Base-by-base conservation (phyloP, 1,140 invertebrate genomes). In the Oncopodura yosiiana region DNA sequence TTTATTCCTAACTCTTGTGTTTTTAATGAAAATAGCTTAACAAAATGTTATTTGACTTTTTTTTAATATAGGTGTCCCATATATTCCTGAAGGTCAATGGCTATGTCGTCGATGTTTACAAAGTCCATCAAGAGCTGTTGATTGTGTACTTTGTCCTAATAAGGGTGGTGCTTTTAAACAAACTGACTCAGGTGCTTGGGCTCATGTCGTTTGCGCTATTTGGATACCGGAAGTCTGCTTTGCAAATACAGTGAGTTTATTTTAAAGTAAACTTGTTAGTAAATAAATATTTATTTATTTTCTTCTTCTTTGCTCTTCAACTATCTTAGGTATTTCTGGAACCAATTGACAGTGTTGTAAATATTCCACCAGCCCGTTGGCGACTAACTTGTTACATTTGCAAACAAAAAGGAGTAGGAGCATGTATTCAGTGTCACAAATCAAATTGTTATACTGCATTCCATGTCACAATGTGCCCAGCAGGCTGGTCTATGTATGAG, bases 211-310 rank as follows among this genome's bases (percentile, higher is more conserved):
- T 1, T 99, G 95, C 73, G 94, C 94, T 2, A 73, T 99, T 4
- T 99, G 94, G 94, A 95, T 99, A 67, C 95, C 94, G 3, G 94
- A 99, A 81, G 93, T 97, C 11, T 79, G 91, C 59, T 98, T 98
- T 74, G 92, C 93, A 1, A 98, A 97, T 68, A 93, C 89, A 3
- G 89, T 75, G 66, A 66, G 69, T 66, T 36, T 48, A 21, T 32
- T n/a, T 9, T 49, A 8, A 34, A 14, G 5, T 34, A 49, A 19
- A 16, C 27, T 48, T 32, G 14, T 16, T 38, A 3, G 18, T 49
- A 11, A 11, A 9, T 19, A 29, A 16, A 9, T 18, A 4, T 38
- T 12, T 49, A n/a, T 37, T 9, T 4, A 32, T 16, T 30, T 29
- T 30, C 5, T 34, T 34, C 3, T 12, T 8, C 3, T 30, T 3